A percentile compares a stretch with the other conserved stretches of the same genome.
These are phyloP conservation scores for Fissipunctia ypsillon DNA, from an alignment of 2,888 invertebrate genomes.

Conservation along the genomic window DNA sequence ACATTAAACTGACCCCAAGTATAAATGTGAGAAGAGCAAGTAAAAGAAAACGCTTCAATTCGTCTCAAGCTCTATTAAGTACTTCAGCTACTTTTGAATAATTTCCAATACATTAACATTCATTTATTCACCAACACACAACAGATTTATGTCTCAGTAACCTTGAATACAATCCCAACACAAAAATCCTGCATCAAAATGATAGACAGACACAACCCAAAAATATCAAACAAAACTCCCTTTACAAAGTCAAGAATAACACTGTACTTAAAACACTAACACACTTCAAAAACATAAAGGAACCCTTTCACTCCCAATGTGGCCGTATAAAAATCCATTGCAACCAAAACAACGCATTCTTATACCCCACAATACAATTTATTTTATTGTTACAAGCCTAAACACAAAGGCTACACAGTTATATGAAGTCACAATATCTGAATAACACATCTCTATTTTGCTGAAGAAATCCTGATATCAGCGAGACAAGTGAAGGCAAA, in stretches of 20 bases:
- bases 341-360: constrained; percentile 65
- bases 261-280: constrained; percentile 48
- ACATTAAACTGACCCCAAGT: too few species aligned
- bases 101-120: constrained; percentile 35
- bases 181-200: constrained; percentile 49
- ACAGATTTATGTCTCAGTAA: constrained; percentile 29
- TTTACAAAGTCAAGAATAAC: constrained; percentile 48
- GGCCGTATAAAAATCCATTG: constrained; percentile 63
- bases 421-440: constrained; percentile 61
- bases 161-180: constrained; percentile 34
- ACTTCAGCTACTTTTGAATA: background rate
- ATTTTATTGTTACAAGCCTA: constrained; percentile 67
- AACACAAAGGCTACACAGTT: constrained; percentile 65
- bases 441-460: constrained; percentile 69
- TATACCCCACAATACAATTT: constrained; percentile 63
- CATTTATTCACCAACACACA: constrained; percentile 33
- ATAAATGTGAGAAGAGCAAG: too few species aligned
- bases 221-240: constrained; percentile 26
- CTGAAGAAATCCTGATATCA: constrained; percentile 71
- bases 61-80: background rate
- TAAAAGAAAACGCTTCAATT: background rate
- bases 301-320: constrained; percentile 52
- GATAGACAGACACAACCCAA: constrained; percentile 32
- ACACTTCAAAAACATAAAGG: constrained; percentile 57
- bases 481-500: constrained; percentile 69